phyloP scores from a whole-genome alignment of 1,140 invertebrate species.

The Lasaia peninsularis region DNA sequence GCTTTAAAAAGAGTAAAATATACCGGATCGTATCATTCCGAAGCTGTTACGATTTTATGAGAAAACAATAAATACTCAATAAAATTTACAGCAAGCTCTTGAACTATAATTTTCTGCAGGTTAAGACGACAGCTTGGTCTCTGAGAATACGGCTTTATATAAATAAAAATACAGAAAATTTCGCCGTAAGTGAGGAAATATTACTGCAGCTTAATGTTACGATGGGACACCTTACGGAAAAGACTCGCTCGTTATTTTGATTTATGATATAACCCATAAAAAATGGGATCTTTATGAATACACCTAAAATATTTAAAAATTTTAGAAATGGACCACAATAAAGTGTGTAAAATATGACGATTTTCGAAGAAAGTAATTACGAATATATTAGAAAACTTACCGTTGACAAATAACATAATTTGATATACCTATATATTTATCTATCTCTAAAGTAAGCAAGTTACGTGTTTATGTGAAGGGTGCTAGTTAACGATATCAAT shows the following conservation, averaged over 20 bases:
- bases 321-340: neutral
- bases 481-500: no score
- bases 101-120: slow-evolving; percentile 48
- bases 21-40: no score
- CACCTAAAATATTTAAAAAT: slow-evolving; percentile 19
- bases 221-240: slow-evolving; percentile 54
- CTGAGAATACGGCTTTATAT: slow-evolving; percentile 35
- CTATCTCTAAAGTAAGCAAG: no score
- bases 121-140: slow-evolving; percentile 50
- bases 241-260: slow-evolving; percentile 66
- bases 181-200: slow-evolving; percentile 72
- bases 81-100: slow-evolving; percentile 19
- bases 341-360: neutral
- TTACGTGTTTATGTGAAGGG: no score
- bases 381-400: no score
- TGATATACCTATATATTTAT: no score
- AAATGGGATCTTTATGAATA: slow-evolving; percentile 51
- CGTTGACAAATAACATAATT: no score
- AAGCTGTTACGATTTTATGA: no score
- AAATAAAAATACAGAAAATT: slow-evolving; percentile 68
- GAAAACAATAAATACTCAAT: no score
- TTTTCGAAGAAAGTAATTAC: no score
- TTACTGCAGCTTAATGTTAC: slow-evolving; percentile 69
- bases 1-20: no score
- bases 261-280: slow-evolving; percentile 65